Percentiles rank a stretch among this genome's conserved stretches.
Conservation (phyloP, 2,797 vertebrate species). For the Macropus fuliginosus region DNA sequence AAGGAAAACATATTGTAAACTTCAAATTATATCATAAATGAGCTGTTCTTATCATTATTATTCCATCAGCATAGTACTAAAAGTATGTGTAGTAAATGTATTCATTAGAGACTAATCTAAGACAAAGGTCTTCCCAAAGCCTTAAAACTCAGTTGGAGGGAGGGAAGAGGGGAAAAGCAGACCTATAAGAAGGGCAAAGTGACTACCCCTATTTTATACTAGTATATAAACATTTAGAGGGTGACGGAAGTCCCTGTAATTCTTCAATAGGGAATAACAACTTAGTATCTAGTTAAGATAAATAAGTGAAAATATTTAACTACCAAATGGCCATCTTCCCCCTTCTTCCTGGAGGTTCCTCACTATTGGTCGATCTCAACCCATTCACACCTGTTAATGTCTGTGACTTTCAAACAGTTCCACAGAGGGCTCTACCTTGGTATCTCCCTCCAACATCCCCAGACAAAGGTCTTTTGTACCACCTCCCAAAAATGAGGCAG, state of each 20-base stretch:
- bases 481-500: neutral
- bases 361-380: neutral
- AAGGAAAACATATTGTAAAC: neutral
- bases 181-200: neutral
- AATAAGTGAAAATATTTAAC: neutral
- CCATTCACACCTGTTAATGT: neutral
- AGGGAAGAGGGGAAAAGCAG: no score
- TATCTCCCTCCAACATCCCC: neutral
- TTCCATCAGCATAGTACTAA: neutral
- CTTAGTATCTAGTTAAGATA: neutral
- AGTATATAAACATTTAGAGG: neutral
- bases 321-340: neutral
- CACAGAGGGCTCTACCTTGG: neutral
- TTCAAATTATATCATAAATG: neutral
- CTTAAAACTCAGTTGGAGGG: no score
- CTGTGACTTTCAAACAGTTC: neutral
- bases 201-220: no score
- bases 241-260: no score
- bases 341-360: neutral
- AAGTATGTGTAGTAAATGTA: neutral
- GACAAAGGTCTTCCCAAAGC: no score
- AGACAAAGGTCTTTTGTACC: neutral
- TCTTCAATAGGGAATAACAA: neutral
- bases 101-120: neutral
- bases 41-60: no score